phyloP scores from a whole-genome alignment of 30 jellyfish, hydroid and myxozoan genomes.

The Catostylus mosaicus region DNA sequence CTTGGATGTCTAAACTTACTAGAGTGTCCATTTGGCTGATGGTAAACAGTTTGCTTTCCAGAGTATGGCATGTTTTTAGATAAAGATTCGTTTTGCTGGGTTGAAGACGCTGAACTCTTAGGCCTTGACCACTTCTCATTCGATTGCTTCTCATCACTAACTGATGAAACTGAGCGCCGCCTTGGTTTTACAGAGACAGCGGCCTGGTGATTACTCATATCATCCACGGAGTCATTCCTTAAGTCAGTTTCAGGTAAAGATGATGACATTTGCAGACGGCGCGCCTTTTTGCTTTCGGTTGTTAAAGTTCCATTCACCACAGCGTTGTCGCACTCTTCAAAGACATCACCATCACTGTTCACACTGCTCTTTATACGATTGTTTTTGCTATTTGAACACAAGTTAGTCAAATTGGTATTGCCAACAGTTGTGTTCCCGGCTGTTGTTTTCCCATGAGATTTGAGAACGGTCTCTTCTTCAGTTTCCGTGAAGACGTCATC shows the following conservation, averaged over 20 bases:
- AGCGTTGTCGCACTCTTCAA: slow-evolving; percentile 44
- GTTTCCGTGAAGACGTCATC: slow-evolving; percentile 71
- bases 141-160: slow-evolving; percentile 44
- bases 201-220: slow-evolving; percentile 14
- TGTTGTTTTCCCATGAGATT: slow-evolving; percentile 76
- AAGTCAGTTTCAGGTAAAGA: slow-evolving; percentile 70
- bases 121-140: slow-evolving; percentile 67
- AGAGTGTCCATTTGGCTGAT: slow-evolving; percentile 33
- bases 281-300: slow-evolving; percentile 67
- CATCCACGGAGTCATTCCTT: slow-evolving; percentile 49
- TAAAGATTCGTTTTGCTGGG: slow-evolving; percentile 9
- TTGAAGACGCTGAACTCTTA: slow-evolving; percentile 41
- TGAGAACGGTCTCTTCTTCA: slow-evolving; percentile 64
- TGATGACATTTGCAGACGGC: slow-evolving; percentile 62
- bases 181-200: slow-evolving; percentile 54
- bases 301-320: slow-evolving; percentile 17
- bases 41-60: slow-evolving; percentile 1
- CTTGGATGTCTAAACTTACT: slow-evolving; percentile 14
- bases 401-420: slow-evolving; percentile 25
- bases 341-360: slow-evolving; percentile 29
- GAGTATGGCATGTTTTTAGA: slow-evolving; percentile 28
- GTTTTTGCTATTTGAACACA: slow-evolving; percentile 5
- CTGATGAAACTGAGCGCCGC: slow-evolving; percentile 69
- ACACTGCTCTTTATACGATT: slow-evolving; percentile 1
- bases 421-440: slow-evolving; percentile 84